Base-by-base conservation (phyloP, 2,797 vertebrate genomes). In the Acanthis flammea region DNA sequence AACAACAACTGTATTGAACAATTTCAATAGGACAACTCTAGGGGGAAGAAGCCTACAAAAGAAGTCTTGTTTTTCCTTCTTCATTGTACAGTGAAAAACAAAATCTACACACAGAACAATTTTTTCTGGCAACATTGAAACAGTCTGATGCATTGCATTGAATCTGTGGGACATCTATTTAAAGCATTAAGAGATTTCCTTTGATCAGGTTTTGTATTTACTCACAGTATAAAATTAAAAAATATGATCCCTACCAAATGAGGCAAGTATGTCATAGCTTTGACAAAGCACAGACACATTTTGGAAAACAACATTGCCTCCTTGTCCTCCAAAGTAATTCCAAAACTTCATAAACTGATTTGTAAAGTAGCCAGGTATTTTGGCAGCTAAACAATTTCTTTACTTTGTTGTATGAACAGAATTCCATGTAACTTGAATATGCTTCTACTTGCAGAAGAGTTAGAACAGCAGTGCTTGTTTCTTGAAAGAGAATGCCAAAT, bases 81-180 rank as follows among this genome's bases (percentile, higher is more conserved):
- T 62, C 24, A 2, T 17, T 75, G 28, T 16, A 18, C 5, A 3
- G 8, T 53, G 30, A 57, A 77, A 82, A 51, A 5, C 24, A 73
- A 42, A 86, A 94, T 66, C 35, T 27, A 76, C 45, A 42, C 7
- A 37, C 19, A 86, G 14, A 62, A 60, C 17, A 53, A 63, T 10
- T 80, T 45, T 39, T 92, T 91, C 37, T 62, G 72, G 50, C 19
- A 85, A 28, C 28, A 55, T 0, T 33, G 37, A 72, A 95, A 70
- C n/a, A 5, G 63, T 23, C 33, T 62, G 37, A 79, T 47, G 19
- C 25, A 61, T n/a, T 67, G 42, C 1, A 1, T 0, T 45, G 24
- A 85, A 87, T 3, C 22, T 67, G 23, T 3, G 6, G 70, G 8
- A n/a, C 22, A 44, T 17, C 14, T 66, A 30, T 62, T 75, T 65